These are phyloP conservation scores for Teleogryllus occipitalis DNA, from an alignment of 1,140 invertebrate genomes.

Conservation along the genomic window DNA sequence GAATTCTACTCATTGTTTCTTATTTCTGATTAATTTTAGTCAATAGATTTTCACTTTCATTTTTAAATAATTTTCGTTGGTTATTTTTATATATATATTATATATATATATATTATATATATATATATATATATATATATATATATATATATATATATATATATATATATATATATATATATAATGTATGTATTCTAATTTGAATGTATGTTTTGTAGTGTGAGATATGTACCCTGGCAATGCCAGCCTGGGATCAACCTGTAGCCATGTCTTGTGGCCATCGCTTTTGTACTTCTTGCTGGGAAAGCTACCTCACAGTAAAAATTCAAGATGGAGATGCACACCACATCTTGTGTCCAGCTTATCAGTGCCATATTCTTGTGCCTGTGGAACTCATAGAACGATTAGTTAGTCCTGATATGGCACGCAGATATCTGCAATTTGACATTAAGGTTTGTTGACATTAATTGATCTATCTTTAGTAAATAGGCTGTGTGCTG, in stretches of 20 bases:
- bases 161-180: too few species aligned
- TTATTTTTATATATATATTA: too few species aligned
- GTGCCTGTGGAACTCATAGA: slow-evolving; percentile 62
- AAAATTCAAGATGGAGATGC: slow-evolving; percentile 62
- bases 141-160: too few species aligned
- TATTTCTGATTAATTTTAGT: too few species aligned
- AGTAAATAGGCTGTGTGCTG: too few species aligned
- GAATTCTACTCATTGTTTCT: too few species aligned
- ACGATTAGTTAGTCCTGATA: slow-evolving; percentile 53
- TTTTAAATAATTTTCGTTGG: too few species aligned
- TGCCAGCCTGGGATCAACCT: slow-evolving; percentile 33
- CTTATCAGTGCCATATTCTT: slow-evolving; percentile 53
- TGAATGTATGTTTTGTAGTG: slow-evolving; percentile 39
- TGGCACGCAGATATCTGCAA: slow-evolving; percentile 57
- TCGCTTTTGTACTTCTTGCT: slow-evolving; percentile 56
- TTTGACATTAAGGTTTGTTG: slow-evolving; percentile 59
- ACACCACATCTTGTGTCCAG: slow-evolving; percentile 59
- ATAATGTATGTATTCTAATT: background rate
- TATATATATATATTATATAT: too few species aligned
- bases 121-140: too few species aligned
- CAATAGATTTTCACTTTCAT: too few species aligned
- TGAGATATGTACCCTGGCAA: slow-evolving; percentile 50
- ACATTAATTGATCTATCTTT: too few species aligned
- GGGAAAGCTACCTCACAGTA: slow-evolving; percentile 56
- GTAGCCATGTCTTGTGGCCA: slow-evolving; percentile 50